Base-by-base conservation (phyloP, 2,797 vertebrate genomes). In the Pantherophis alleghaniensis region DNA sequence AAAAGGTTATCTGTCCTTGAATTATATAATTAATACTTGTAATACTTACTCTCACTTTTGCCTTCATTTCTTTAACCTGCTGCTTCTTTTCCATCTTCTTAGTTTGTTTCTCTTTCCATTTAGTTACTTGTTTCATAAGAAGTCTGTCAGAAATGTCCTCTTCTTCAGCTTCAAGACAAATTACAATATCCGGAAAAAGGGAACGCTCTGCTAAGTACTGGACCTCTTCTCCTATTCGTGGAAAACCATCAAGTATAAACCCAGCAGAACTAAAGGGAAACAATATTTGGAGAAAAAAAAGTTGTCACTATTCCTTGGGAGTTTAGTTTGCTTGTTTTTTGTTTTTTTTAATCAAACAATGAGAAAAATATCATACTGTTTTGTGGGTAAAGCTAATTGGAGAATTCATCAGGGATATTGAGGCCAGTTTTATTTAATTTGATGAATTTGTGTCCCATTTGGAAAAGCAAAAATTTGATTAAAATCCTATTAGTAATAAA, bases 221-320 rank as follows among this genome's bases (percentile, higher is more conserved):
- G 79, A 97, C 97, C 90, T 99, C 99, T 0, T 99, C 98, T 0
- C 60, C 14, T 92, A 96, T 97, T 90, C 97, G 95, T 60, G 99
- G 99, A 96, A 99, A 99, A 79, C 99, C 99, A 94, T 99, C 99
- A 93, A 99, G 96, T 95, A 99, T 97, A 97, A 99, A 99, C 63
- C 99, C 99, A 59, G 97, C 98, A 16, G 99, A 99, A 55, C 98
- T 98, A 93, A 87, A 93, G 93, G 16, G 74, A 93, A 89, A 96
- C 3, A 95, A 94, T 86, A 42, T 57, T 26, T 83, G 28, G 20
- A 74, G 69, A 2, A 0, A 83, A 92, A 91, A 6, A 10, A 61
- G 47, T 16, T 57, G 32, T 83, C 10, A 83, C 20, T 47, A 83
- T 47, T 47, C 37, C 37, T 47, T 83, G 37, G 74, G 20, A 47